Conservation (phyloP, 1,140 invertebrate genomes). For the Metopolophium dirhodum region DNA sequence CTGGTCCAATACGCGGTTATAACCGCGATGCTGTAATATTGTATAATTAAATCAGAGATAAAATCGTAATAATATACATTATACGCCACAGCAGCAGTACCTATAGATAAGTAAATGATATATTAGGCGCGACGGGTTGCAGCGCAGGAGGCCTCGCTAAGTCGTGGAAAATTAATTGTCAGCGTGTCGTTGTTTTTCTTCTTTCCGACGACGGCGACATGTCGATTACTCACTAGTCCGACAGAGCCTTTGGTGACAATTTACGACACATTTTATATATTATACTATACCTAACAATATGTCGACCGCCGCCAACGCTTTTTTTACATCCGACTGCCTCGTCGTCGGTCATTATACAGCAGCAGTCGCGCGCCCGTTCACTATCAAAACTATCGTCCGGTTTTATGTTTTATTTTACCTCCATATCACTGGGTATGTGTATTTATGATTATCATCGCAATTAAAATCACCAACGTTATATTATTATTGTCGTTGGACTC, state of each 20-base stretch:
- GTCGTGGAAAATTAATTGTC: too few species aligned
- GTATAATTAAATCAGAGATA: too few species aligned
- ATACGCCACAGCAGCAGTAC: too few species aligned
- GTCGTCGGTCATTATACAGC: background rate
- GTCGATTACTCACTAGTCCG: too few species aligned
- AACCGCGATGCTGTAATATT: too few species aligned
- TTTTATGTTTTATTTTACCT: conserved; percentile 17
- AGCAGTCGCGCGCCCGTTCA: background rate
- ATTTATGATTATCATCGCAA: conserved; percentile 4
- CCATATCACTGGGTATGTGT: background rate
- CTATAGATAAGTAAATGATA: too few species aligned
- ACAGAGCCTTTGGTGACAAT: background rate
- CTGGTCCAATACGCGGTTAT: too few species aligned
- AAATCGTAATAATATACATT: too few species aligned
- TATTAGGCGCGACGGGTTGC: too few species aligned
- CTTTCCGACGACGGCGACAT: too few species aligned
- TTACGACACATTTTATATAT: background rate
- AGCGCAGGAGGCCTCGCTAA: too few species aligned
- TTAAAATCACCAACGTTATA: background rate
- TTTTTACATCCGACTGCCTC: background rate
- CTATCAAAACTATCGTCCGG: background rate
- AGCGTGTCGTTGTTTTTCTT: too few species aligned
- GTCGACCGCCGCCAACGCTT: background rate
- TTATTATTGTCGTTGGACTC: background rate
- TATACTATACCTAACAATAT: background rate